A percentile compares a stretch with the other conserved stretches of the same genome.
phyloP scores from a whole-genome alignment of 2,888 invertebrate species.

The Hipparchia sbordonii region DNA sequence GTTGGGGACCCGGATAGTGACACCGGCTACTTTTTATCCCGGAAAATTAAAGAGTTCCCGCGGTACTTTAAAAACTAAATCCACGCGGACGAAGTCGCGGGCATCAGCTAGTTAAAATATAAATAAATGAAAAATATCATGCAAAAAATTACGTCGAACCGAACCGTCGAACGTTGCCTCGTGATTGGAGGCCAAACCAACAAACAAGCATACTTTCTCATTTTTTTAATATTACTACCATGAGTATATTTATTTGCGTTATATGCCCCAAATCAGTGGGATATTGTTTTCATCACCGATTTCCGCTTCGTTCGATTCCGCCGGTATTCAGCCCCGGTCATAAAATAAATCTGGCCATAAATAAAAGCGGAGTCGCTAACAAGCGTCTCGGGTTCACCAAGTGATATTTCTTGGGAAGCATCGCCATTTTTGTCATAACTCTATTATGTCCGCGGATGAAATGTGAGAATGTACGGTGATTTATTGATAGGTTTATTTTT shows the following conservation, averaged over 20 bases:
- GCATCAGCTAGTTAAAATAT: no score
- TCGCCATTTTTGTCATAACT: slow-evolving; percentile 81
- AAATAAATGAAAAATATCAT: no score
- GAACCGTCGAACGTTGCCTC: neutral
- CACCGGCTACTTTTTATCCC: no score
- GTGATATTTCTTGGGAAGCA: slow-evolving; percentile 75
- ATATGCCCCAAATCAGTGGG: slow-evolving; percentile 49
- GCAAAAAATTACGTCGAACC: no score
- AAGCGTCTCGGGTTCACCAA: slow-evolving; percentile 81
- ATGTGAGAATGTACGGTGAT: slow-evolving; percentile 71
- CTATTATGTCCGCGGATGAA: slow-evolving; percentile 76
- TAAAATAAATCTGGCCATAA: slow-evolving; percentile 83
- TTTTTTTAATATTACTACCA: no score
- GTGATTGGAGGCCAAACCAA: no score
- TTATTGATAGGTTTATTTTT: slow-evolving; percentile 50
- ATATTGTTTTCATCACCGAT: slow-evolving; percentile 60
- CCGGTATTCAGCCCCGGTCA: slow-evolving; percentile 64
- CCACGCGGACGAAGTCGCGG: no score
- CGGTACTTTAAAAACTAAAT: no score
- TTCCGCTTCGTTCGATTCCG: slow-evolving; percentile 65
- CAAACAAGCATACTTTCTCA: no score
- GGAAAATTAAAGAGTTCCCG: no score
- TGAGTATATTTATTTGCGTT: neutral
- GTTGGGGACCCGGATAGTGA: no score
- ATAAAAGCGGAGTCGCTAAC: slow-evolving; percentile 81